phyloP scores from a whole-genome alignment of 2,113 vertebrate species.

The Eonycteris spelaea region DNA sequence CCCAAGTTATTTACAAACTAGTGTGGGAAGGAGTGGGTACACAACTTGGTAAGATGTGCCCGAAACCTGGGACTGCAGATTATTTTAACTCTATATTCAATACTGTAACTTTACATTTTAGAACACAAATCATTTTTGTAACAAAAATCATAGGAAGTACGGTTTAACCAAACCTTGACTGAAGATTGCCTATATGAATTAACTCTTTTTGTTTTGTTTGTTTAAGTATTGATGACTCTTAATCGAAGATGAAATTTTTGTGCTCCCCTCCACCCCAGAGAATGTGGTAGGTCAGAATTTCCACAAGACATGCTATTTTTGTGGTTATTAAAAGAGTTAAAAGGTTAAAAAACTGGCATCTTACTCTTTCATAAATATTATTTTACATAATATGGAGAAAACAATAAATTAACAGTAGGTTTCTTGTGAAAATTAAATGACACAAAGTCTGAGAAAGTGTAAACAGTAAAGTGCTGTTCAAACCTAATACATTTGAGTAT shows the following conservation, averaged over 20 bases:
- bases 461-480: not conserved
- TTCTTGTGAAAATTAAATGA: not conserved
- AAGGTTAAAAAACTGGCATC: not conserved
- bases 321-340: not conserved
- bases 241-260: not conserved
- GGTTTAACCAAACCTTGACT: not conserved
- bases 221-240: not conserved
- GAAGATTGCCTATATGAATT: not conserved
- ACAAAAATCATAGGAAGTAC: not conserved
- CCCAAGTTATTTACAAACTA: not conserved
- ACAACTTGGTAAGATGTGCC: not conserved
- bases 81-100: not conserved
- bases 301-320: not conserved
- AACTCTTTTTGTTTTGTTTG: not conserved
- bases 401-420: not conserved
- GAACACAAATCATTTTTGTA: not conserved
- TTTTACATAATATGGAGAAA: not conserved
- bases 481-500: not conserved
- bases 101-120: not conserved
- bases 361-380: not conserved
- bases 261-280: not conserved
- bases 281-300: not conserved
- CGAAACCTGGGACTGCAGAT: not conserved
- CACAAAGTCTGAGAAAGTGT: not conserved
- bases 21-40: not conserved